Conservation (phyloP, 2,113 vertebrate species). For the Vireo altiloquus region DNA sequence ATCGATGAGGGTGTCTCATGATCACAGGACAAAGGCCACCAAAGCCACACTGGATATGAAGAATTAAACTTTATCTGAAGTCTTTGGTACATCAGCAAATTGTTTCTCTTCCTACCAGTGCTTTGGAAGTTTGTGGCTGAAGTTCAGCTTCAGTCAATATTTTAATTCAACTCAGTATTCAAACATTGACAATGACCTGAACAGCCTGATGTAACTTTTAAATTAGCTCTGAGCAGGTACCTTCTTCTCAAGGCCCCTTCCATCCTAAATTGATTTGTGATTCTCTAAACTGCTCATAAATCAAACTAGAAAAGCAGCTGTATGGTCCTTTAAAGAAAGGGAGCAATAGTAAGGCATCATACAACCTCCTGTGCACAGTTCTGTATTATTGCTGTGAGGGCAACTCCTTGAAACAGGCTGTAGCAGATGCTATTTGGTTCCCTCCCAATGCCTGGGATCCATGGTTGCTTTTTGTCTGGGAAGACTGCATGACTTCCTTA, state of each 20-base stretch:
- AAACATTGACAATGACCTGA: not conserved
- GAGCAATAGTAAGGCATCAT: not conserved
- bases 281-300: not conserved
- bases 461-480: not conserved
- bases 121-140: not conserved
- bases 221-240: not conserved
- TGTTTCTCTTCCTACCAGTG: not conserved
- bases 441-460: not conserved
- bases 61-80: not conserved
- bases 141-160: not conserved
- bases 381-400: not conserved
- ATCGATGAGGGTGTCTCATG: fast-evolving
- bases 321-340: not conserved
- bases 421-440: not conserved
- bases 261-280: not conserved
- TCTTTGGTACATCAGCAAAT: not conserved
- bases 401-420: not conserved
- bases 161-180: not conserved
- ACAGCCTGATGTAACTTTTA: not conserved
- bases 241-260: not conserved
- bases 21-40: not conserved
- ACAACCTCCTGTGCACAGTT: not conserved
- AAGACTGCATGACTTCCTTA: not conserved
- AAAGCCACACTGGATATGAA: not conserved
- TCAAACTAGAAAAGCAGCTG: not conserved